Evolutionary conservation across 2,113 vertebrate species (phyloP), one percentile per base, ranked within the genome.

Genomic region (Patagioenas fasciata): DNA sequence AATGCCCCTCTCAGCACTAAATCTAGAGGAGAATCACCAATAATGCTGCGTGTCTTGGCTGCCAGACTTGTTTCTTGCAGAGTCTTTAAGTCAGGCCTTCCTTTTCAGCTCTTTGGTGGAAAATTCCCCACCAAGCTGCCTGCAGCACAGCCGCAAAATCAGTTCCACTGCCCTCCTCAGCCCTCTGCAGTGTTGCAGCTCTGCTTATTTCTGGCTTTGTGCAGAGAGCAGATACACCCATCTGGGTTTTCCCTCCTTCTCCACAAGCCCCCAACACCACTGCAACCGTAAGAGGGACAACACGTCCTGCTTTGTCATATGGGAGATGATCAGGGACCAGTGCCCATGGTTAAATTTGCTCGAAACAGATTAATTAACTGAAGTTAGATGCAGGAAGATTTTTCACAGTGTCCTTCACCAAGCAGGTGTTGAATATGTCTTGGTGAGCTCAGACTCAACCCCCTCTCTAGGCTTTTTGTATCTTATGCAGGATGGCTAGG

Each of bases 1-100:
- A 73, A 26, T 69, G 15, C 20, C 2, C 6, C 13, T 47, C 10
- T n/a, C 13, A 23, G 34, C 0, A 1, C 19, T 54, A 31, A 7
- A 10, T 67, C 32, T 67, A 38, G 28, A 50, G 32, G 6, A 75
- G 11, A 3, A 15, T 75, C 44, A 80, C n/a, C 17, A 42, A 5
- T 75, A 48, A 48, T 0, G 1, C 34, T 47, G 24, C 8, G 2
- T 0, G 0, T 44, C 21, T 38, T 2, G 2, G 19, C 15, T 88
- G 10, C 10, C 29, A 47, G 13, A 6, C 21, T 67, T 62, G 18
- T 17, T 78, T 78, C 34, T 67, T 62, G 21, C 5, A 62, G 16
- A 89, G 4, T 7, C 48, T 51, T 66, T 80, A 38, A 66, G 13
- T 9, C 17, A 51, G 50, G 6, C 4, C 11, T 65, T 42, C 9